Conservation (phyloP, 2,113 vertebrate genomes). For the Perca schrenkii region DNA sequence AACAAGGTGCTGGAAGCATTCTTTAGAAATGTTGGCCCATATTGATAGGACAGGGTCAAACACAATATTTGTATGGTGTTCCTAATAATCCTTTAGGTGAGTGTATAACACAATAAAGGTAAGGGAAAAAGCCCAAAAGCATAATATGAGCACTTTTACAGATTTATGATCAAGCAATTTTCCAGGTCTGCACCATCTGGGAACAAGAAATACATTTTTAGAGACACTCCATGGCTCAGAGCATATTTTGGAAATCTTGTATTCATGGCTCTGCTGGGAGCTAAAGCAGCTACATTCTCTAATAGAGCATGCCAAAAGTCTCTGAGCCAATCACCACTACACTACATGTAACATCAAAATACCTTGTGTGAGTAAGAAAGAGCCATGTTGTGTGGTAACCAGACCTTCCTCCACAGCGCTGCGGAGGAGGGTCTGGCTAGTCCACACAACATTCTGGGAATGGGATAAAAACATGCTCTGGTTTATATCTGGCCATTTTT, state of each 20-base stretch:
- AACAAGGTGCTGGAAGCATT: no score
- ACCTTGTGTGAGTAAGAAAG: background rate
- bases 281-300: background rate
- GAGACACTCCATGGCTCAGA: constrained; percentile 1
- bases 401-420: no score
- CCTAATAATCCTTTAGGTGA: no score
- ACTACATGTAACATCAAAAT: background rate
- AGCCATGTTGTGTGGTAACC: background rate
- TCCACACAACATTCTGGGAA: no score
- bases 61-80: no score
- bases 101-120: no score
- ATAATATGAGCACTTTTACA: background rate
- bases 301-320: background rate
- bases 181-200: background rate
- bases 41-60: no score
- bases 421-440: no score
- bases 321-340: background rate
- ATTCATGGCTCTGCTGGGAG: constrained; percentile 11
- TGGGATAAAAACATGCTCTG: no score
- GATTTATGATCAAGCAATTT: constrained; percentile 11
- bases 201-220: constrained; percentile 9
- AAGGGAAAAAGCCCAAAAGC: no score
- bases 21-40: no score
- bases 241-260: constrained; percentile 23
- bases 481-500: no score